These are phyloP conservation scores for Ibycter americanus DNA, from an alignment of 2,797 vertebrate species.

Conservation along the genomic window DNA sequence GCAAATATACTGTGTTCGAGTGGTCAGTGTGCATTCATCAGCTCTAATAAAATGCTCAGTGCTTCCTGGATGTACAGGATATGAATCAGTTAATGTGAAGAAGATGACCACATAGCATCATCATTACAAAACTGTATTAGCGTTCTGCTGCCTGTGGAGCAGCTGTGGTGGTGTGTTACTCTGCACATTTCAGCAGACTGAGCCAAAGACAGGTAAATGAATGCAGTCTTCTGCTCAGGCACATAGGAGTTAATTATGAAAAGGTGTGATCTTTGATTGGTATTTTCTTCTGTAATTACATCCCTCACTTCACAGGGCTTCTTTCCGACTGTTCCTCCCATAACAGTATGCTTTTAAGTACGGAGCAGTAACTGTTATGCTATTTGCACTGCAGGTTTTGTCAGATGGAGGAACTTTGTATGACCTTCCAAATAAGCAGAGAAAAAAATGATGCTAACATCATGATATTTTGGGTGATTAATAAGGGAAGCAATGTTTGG, in stretches of 20 bases:
- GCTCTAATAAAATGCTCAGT: constrained; percentile 6
- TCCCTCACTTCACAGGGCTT: background rate
- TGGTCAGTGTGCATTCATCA: constrained; percentile 1
- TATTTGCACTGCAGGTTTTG: background rate
- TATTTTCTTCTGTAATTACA: constrained; percentile 27
- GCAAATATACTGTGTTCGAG: background rate
- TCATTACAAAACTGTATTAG: background rate
- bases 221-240: background rate
- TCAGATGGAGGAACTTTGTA: background rate
- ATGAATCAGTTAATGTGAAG: constrained; percentile 46
- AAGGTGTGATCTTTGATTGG: background rate
- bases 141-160: background rate
- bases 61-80: constrained; percentile 49
- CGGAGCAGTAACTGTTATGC: background rate
- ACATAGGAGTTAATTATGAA: background rate
- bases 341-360: background rate
- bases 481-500: background rate
- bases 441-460: background rate
- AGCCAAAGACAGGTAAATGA: background rate
- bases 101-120: constrained; percentile 39
- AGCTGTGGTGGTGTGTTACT: constrained; percentile 1
- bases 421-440: background rate
- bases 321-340: background rate
- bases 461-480: background rate
- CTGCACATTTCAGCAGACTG: background rate